phyloP scores from a whole-genome alignment of 1,140 invertebrate genomes.

The Papilio machaon region DNA sequence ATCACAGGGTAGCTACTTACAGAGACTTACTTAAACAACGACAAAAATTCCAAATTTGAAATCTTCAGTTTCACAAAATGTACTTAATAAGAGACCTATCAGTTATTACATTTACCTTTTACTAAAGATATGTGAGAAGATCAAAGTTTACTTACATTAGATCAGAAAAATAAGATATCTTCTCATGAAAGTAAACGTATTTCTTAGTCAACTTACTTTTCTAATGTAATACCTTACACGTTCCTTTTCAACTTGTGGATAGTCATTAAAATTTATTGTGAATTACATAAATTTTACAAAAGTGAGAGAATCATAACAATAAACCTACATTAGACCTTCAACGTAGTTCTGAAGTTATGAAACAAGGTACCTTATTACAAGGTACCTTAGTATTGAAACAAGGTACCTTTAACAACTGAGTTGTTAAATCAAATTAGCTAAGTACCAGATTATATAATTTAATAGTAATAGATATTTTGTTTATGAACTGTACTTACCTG shows the following conservation, averaged over 20 bases:
- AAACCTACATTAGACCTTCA: neutral
- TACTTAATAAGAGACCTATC: neutral
- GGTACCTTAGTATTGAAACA: too few species aligned
- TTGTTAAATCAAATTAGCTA: too few species aligned
- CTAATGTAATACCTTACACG: neutral
- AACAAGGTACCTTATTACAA: neutral
- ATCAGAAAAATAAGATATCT: too few species aligned
- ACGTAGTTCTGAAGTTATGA: neutral
- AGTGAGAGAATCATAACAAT: slow-evolving; percentile 4
- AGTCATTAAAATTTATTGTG: neutral
- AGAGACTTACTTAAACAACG: slow-evolving; percentile 5
- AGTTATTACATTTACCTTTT: neutral
- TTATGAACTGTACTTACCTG: too few species aligned
- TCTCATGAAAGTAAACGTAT: too few species aligned
- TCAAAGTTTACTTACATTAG: too few species aligned
- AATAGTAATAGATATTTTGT: too few species aligned
- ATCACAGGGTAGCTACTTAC: neutral
- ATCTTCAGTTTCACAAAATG: too few species aligned
- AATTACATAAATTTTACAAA: slow-evolving; percentile 7
- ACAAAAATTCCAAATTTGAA: neutral
- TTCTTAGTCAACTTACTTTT: neutral
- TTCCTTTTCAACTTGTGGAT: neutral
- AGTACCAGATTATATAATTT: neutral
- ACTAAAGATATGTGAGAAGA: too few species aligned
- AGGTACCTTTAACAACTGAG: too few species aligned